Conservation (phyloP, 2,888 invertebrate genomes). For the Ernsta delagoae region DNA sequence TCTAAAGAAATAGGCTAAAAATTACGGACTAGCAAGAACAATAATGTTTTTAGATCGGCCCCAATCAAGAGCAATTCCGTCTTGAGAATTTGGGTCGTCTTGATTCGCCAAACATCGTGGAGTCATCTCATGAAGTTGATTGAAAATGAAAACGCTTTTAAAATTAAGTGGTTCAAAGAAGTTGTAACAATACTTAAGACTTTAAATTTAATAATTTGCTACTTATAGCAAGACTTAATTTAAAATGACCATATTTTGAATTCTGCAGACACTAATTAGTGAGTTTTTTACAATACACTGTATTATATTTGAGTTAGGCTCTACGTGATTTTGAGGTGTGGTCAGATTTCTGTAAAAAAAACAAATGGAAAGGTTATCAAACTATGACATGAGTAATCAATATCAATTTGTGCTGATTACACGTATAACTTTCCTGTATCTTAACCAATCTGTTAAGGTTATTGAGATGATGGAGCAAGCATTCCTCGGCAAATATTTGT, state of each 20-base stretch:
- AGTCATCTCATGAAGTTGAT: conserved; percentile 53
- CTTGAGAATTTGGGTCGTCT: conserved; percentile 51
- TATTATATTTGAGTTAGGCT: too few species aligned
- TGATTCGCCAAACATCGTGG: conserved; percentile 41
- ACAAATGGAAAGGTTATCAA: background rate
- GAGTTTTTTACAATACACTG: too few species aligned
- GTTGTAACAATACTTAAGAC: too few species aligned
- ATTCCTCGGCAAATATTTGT: conserved; percentile 77
- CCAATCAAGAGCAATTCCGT: conserved; percentile 53
- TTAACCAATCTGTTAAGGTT: conserved; percentile 26
- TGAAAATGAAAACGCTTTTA: conserved; percentile 55
- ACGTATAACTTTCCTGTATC: conserved; percentile 6
- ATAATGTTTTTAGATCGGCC: conserved; percentile 28
- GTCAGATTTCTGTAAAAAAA: too few species aligned
- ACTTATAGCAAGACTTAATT: too few species aligned
- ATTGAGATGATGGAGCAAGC: conserved; percentile 32
- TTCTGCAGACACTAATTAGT: too few species aligned
- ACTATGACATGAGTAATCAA: background rate
- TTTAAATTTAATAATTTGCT: too few species aligned
- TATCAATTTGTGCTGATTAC: conserved; percentile 5
- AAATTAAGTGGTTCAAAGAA: conserved; percentile 26
- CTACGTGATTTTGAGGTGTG: too few species aligned
- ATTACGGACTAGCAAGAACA: background rate
- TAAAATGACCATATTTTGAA: too few species aligned
- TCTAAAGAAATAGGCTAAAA: background rate